A percentile compares a stretch with the other conserved stretches of the same genome.
Evolutionary conservation across 2,113 vertebrate species (phyloP).

Genomic region (Dissostichus mawsoni): DNA sequence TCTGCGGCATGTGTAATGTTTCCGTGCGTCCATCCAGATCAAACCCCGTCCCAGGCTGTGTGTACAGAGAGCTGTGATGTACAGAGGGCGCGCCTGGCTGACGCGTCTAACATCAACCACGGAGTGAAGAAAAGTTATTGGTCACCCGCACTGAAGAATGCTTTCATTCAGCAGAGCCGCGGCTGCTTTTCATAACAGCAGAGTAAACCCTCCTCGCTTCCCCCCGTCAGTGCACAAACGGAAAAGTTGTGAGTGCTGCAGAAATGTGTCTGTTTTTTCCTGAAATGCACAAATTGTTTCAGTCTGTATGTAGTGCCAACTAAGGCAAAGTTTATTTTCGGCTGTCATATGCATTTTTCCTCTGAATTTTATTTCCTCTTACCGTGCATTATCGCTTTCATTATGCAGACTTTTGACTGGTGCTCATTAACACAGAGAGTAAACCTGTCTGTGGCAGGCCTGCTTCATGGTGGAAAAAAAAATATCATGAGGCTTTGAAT

Average conservation of each 20-base stretch:
- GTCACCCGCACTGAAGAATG: conserved; percentile 61
- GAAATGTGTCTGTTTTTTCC: background rate
- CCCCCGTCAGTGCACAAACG: background rate
- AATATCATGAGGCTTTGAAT: background rate
- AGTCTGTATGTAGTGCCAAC: background rate
- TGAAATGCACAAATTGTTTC: background rate
- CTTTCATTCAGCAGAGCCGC: conserved; percentile 62
- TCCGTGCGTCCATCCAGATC: conserved; percentile 54
- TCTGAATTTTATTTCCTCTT: conserved; percentile 19
- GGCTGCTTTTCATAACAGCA: conserved; percentile 41
- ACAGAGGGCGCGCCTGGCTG: conserved; percentile 66
- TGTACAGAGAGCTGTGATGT: conserved; percentile 19
- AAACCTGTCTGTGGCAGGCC: background rate
- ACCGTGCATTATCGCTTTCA: background rate
- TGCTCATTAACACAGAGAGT: background rate
- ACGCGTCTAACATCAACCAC: conserved; percentile 62
- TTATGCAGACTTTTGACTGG: background rate
- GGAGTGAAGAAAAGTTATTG: conserved; percentile 54
- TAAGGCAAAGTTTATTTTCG: background rate
- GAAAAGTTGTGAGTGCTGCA: conserved; percentile 2
- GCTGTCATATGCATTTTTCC: background rate
- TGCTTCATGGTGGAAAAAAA: too few relatives aligned
- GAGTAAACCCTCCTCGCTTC: background rate
- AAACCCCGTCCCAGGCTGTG: conserved; percentile 21
- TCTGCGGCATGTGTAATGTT: conserved; percentile 43